Base-by-base conservation (phyloP, 2,113 vertebrate genomes). In the Chitala chitala region DNA sequence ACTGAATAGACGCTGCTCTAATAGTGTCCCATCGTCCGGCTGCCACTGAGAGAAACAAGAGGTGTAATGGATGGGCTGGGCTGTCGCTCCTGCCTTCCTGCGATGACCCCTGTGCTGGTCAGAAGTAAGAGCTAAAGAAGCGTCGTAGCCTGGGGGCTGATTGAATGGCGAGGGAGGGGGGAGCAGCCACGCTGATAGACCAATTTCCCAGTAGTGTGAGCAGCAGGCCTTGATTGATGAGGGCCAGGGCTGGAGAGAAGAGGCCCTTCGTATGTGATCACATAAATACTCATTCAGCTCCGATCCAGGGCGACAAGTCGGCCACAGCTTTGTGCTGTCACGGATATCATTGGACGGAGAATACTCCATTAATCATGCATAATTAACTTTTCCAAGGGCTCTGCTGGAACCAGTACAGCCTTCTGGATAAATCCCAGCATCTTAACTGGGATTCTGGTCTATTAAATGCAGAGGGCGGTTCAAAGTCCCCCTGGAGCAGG, bases 281-380 rank as follows among this genome's bases (percentile, higher is more conserved):
- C 94, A 96, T 97, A 97, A 96, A 95, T 96, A 96, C 96, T 98
- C 95, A 96, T 97, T 98, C 96, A 98, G 95, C 94, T 95, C 92
- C 94, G 94, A 97, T 96, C 94, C 93, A 94, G 93, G 91, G 93
- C 95, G 94, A 96, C 94, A 96, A 95, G 93, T 91, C 93, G 91
- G 90, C 91, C 94, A 96, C 94, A 96, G 94, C 94, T 98, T 96
- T 96, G 94, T 96, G 94, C 94, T 96, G 95, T 96, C 94, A 95
- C 93, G 96, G 93, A 95, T 96, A 96, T 96, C 94, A 96, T 92
- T 94, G 92, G 91, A 90, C 90, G 90, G 89, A 95, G 95, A 96
- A 94, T 93, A 92, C 93, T 92, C 92, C 95, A 97, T 98, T 97
- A 96, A 97, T 98, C 96, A 95, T 93, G 92, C 92, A 92, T 97